Percentiles rank a stretch among this genome's conserved stretches.
Conservation (phyloP, 64 coral and sea anemone species). For the Stichodactyla mertensii region DNA sequence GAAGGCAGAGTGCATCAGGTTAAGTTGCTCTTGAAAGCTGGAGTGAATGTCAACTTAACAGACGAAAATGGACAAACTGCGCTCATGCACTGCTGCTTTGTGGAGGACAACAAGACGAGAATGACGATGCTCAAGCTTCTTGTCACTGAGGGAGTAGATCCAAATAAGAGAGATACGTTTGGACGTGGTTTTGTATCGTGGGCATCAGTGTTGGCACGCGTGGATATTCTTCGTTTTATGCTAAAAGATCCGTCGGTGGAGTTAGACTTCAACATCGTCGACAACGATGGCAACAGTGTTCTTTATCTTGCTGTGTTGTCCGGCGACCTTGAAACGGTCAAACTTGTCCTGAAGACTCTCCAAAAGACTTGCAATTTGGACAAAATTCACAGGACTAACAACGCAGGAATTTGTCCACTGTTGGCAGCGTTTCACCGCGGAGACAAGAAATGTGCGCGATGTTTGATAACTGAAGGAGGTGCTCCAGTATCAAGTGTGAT, state of each 20-base stretch:
- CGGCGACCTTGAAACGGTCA: conserved; percentile 43
- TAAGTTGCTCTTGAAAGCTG: conserved; percentile 71
- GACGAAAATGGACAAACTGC: conserved; percentile 76
- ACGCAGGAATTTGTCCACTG: conserved; percentile 82
- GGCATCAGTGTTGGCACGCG: conserved; percentile 59
- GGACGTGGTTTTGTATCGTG: conserved; percentile 55
- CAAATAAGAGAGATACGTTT: conserved; percentile 48
- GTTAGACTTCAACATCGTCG: conserved; percentile 38
- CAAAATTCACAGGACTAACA: conserved; percentile 60
- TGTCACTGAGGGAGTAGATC: conserved; percentile 37
- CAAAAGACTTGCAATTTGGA: conserved; percentile 6
- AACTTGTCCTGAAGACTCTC: conserved; percentile 39
- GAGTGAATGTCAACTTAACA: conserved; percentile 50
- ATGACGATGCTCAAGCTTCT: conserved; percentile 59
- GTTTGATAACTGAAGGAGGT: conserved; percentile 59
- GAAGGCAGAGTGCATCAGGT: conserved; percentile 52
- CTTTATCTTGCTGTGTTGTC: conserved; percentile 70
- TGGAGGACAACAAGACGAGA: conserved; percentile 44
- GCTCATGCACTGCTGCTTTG: conserved; percentile 65
- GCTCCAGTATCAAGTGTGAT: conserved; percentile 55
- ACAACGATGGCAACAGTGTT: conserved; percentile 61
- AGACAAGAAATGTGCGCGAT: conserved; percentile 49
- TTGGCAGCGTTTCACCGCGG: conserved; percentile 66
- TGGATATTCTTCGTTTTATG: conserved; percentile 41
- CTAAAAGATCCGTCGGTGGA: conserved; percentile 48